Evolutionary conservation across 2,797 vertebrate species (phyloP), one percentile per base, ranked within the genome.

Genomic region (Clarias fuscus): DNA sequence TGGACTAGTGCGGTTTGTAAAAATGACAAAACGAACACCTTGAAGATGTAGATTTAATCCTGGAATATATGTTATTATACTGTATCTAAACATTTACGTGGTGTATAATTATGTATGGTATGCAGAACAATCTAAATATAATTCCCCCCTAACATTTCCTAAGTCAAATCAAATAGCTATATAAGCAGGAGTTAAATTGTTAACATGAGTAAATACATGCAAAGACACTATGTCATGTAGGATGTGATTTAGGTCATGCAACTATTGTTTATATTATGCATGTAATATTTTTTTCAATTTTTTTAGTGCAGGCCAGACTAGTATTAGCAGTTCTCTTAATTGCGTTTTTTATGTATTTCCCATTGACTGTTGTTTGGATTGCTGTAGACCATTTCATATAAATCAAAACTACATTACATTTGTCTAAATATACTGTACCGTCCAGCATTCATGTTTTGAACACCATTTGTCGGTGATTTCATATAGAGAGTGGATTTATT

Each of bases 401-500:
- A 27, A 27, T 10, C 78, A 65, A 40, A 65, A 48, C 37, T 48
- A 33, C 40, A 40, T 27, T 10, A 56, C 13, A 14, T 68, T 83
- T 61, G 22, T 80, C 22, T 64, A n/a, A 43, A 43, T 80, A 62
- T 80, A 14, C 59, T n/a, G 40, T 40, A 22, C 18, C 14, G 13
- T 80, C 3, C 37, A 40, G 33, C 37, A 17, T 80, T 62, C 14
- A 40, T 43, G 14, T 80, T 48, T 24, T 80, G 59, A 43, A 27
- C 14, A 5, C 14, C 43, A 11, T 64, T n/a, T 62, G 14, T 59
- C 24, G 61, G 61, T 68, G n/a, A 79, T 37, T 70, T 82, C 53
- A 73, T 82, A 75, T 40, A 78, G 73, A 72, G 67, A 83, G 73
- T 30, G 65, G 59, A n/a, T 73, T 62, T 33, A 64, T 48, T 22